Conservation (phyloP, 2,797 vertebrate genomes). For the Buphagus erythrorhynchus region DNA sequence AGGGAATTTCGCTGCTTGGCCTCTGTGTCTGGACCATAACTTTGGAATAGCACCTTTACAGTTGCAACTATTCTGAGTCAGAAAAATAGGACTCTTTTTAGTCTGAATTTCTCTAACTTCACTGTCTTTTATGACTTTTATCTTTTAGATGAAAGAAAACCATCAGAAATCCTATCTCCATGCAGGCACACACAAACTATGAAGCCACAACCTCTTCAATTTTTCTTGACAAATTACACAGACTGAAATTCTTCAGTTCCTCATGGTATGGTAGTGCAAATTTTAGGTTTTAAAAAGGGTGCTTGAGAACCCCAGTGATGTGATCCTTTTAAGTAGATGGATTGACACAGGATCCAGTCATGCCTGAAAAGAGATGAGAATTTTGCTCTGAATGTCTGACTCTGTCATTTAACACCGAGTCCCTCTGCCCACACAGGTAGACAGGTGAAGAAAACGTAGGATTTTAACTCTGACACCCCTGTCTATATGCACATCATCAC, state of each 20-base stretch:
- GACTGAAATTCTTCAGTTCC: background rate
- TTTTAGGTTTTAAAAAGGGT: background rate
- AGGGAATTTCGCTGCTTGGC: background rate
- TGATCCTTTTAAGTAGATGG: background rate
- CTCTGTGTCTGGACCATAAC: background rate
- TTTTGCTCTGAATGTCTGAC: background rate
- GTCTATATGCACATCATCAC: fast-evolving
- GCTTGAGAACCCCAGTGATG: background rate
- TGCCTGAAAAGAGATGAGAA: background rate
- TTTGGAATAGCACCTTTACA: background rate
- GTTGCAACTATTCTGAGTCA: background rate
- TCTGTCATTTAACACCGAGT: background rate
- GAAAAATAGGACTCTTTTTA: background rate
- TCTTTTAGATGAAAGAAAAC: slow-evolving; percentile 11
- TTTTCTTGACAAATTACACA: background rate
- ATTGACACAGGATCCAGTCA: background rate
- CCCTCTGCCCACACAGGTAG: background rate
- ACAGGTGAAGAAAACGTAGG: background rate
- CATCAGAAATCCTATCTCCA: background rate
- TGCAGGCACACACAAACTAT: background rate
- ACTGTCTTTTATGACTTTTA: background rate
- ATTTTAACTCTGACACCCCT: background rate
- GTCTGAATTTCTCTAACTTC: background rate
- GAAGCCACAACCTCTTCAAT: background rate
- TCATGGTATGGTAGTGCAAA: background rate